Evolutionary conservation across 2,888 invertebrate genomes (phyloP).

Genomic region (Sicus ferrugineus): DNA sequence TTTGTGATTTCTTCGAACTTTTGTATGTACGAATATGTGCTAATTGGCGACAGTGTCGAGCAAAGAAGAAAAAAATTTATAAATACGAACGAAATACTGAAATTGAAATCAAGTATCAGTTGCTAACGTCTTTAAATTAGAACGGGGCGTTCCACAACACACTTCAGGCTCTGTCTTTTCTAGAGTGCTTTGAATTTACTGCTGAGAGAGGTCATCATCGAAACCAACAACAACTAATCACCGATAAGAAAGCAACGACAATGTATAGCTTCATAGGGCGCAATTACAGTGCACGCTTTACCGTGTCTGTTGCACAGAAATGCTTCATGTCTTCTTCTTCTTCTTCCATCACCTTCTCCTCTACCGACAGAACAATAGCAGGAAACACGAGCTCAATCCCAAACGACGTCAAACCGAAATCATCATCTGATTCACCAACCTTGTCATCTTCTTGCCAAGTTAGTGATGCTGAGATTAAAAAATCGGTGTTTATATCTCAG

Average conservation of each 20-base stretch:
- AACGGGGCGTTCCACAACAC: neutral
- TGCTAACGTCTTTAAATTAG: slow-evolving; percentile 12
- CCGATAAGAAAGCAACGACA: neutral
- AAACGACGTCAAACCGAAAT: slow-evolving; percentile 49
- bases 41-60: neutral
- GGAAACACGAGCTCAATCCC: slow-evolving; percentile 53
- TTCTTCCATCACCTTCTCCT: slow-evolving; percentile 14
- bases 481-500: slow-evolving; percentile 91
- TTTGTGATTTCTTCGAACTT: neutral
- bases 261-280: slow-evolving; percentile 34
- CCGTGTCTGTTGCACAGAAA: slow-evolving; percentile 59
- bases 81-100: slow-evolving; percentile 5
- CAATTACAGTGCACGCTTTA: slow-evolving; percentile 25
- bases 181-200: too few species aligned
- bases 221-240: neutral
- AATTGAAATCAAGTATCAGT: slow-evolving; percentile 15
- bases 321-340: slow-evolving; percentile 18
- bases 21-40: slow-evolving; percentile 12
- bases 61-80: slow-evolving; percentile 23
- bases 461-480: slow-evolving; percentile 70
- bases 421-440: neutral
- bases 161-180: neutral
- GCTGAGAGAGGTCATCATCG: too few species aligned
- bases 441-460: slow-evolving; percentile 40
- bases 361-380: slow-evolving; percentile 34